Base-by-base conservation (phyloP, 2,888 invertebrate species). In the Thelaira solivaga region DNA sequence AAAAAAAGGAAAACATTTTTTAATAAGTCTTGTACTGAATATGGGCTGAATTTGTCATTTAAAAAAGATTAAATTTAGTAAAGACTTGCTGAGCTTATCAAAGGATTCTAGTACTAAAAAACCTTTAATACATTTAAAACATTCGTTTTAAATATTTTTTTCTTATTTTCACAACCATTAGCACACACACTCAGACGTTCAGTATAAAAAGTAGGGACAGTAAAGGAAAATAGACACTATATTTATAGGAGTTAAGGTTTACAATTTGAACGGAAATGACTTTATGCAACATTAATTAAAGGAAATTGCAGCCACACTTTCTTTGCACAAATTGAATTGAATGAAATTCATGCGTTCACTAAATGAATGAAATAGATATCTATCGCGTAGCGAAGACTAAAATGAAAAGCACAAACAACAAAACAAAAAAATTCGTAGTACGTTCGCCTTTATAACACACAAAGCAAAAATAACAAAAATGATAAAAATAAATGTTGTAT, bases 291-390 rank as follows among this genome's bases (percentile, higher is more conserved):
- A 77, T 77, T 77, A 77, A 77, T 77, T 77, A 77, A 68, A 68
- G 77, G 73, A 77, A 77, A 77, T 73, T 68, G 77, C 68, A 77
- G 73, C 73, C 77, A 68, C 77, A 77, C 77, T 77, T 77, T 73
- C 73, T 77, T 62, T 77, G 68, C 29, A 59, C 41, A 77, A 73
- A 77, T 77, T 77, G 55, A 77, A 77, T 73, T 73, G 68, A n/a
- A n/a, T n/a, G n/a, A 57, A 77, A 68, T 64, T 68, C 68, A 72
- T 77, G 73, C 62, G 49, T 77, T 73, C 41, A 26, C 49, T 68
- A 73, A 73, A 71, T 68, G 55, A 13, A 68, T 77, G 62, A 76
- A 76, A 71, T 51, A 68, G 57, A 61, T 41, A 49, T 26, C 18
- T n/a, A n/a, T n/a, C n/a, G n/a, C n/a, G n/a, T n/a, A 34, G 26